Evolutionary conservation across 2,113 vertebrate genomes (phyloP).

Genomic region (Apodemus speciosus): DNA sequence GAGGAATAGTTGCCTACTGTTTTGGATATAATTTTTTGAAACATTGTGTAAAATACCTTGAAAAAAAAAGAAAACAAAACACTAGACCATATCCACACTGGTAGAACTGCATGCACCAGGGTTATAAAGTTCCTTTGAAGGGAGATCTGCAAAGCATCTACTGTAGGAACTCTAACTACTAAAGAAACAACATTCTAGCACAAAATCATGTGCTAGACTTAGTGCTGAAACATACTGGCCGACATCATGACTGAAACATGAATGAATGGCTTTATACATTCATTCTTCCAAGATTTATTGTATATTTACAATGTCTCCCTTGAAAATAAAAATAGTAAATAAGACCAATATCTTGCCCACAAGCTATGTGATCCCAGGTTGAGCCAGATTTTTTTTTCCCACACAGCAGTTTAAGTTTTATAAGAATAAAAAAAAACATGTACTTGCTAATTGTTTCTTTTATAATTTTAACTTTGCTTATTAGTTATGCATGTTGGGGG

Average conservation of each 20-base stretch:
- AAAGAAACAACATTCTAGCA: background rate
- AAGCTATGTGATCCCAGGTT: background rate
- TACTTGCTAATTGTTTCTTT: background rate
- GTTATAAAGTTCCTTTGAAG: fast-evolving
- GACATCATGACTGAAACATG: too few relatives aligned
- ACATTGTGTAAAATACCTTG: background rate
- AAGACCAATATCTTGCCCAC: background rate
- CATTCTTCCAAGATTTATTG: background rate
- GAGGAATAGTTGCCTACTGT: background rate
- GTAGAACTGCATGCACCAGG: background rate
- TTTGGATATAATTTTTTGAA: background rate
- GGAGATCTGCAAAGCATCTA: background rate
- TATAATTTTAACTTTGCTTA: background rate
- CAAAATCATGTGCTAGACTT: fast-evolving
- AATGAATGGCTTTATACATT: background rate
- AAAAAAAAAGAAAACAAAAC: background rate
- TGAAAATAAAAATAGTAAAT: background rate
- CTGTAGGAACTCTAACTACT: background rate
- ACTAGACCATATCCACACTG: background rate
- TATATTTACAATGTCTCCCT: background rate
- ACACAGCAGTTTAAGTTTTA: background rate
- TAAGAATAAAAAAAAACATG: background rate
- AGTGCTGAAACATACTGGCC: background rate
- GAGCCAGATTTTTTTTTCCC: background rate
- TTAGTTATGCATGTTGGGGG: background rate